Conservation (phyloP, 2,113 vertebrate genomes). For the Callocephalon fimbriatum region DNA sequence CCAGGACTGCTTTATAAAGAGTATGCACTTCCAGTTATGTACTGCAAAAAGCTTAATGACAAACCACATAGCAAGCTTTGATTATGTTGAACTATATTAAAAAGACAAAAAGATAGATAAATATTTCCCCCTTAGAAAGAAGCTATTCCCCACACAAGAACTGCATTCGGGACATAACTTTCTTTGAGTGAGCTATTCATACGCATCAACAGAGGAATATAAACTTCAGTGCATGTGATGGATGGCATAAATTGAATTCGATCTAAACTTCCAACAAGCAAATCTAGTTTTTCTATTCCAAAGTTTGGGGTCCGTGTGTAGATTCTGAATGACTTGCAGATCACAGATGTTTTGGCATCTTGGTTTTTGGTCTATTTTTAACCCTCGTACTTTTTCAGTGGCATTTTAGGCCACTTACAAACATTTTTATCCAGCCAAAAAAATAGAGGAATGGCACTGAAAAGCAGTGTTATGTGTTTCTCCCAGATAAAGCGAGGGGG, state of each 20-base stretch:
- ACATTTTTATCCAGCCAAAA: background rate
- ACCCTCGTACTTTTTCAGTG: fast-evolving
- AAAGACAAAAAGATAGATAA: background rate
- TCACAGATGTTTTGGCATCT: background rate
- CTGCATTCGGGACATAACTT: background rate
- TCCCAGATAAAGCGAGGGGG: background rate
- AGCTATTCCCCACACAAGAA: background rate
- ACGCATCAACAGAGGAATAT: background rate
- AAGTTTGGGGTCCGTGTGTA: background rate
- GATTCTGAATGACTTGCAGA: background rate
- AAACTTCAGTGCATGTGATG: background rate
- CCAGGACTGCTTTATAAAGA: background rate
- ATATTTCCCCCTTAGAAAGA: background rate
- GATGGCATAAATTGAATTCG: background rate
- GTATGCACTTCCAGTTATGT: background rate
- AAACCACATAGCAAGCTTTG: background rate
- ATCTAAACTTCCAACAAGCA: background rate
- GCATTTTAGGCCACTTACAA: background rate
- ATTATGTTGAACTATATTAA: background rate
- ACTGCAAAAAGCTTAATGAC: background rate
- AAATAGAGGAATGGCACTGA: fast-evolving
- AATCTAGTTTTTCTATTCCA: background rate
- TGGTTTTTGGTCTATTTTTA: background rate
- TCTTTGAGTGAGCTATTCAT: background rate
- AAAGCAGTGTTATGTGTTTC: background rate